These are phyloP conservation scores for Zaprionus kolodkinae DNA, from an alignment of 1,140 invertebrate species.

Conservation along the genomic window DNA sequence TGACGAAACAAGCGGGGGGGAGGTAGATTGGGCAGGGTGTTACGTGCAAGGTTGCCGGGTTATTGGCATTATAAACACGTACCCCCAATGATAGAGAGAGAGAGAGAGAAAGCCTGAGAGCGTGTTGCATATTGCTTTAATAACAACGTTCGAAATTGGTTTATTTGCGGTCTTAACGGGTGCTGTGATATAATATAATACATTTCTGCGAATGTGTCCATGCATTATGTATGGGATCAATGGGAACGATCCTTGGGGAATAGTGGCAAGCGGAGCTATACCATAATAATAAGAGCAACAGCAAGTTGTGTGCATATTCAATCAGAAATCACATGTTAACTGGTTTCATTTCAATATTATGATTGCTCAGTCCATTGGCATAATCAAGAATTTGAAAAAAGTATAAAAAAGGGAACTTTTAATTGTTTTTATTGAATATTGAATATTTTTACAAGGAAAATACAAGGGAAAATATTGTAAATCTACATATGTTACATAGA, in stretches of 20 bases:
- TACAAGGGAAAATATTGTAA: no score
- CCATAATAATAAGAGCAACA: background rate
- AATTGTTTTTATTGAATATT: background rate
- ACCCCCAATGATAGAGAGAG: constrained; percentile 35
- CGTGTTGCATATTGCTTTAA: constrained; percentile 49
- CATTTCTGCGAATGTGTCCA: background rate
- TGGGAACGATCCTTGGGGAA: background rate
- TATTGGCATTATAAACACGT: constrained; percentile 79
- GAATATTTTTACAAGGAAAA: no score
- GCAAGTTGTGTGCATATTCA: background rate
- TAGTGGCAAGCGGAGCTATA: background rate
- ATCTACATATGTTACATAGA: no score
- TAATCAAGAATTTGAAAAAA: background rate
- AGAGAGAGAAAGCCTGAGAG: background rate
- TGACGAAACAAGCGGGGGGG: constrained; percentile 18
- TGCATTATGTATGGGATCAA: constrained; percentile 22
- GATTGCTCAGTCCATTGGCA: background rate
- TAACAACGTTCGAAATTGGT: constrained; percentile 67
- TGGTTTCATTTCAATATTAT: background rate
- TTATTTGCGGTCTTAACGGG: constrained; percentile 70
- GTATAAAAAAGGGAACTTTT: background rate
- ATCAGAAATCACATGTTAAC: background rate
- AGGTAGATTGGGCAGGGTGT: background rate
- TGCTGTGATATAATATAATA: constrained; percentile 21
- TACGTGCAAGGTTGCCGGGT: constrained; percentile 20